Evolutionary conservation across 2,113 vertebrate species (phyloP).

Genomic region (Oncorhynchus masou): DNA sequence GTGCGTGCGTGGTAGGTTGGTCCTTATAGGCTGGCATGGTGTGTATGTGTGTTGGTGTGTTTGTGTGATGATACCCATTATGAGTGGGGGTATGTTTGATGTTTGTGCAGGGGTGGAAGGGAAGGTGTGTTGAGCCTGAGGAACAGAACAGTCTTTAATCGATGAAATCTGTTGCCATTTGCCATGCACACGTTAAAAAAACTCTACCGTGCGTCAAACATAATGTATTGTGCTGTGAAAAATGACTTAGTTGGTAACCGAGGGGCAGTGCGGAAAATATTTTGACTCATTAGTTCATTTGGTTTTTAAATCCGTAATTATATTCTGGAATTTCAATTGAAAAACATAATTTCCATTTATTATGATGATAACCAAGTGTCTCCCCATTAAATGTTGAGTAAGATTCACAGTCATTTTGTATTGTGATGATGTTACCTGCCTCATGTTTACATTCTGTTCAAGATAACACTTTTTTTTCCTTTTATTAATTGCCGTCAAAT

Average conservation of each 20-base stretch:
- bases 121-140: conserved; percentile 43
- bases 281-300: too few relatives aligned
- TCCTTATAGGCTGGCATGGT: neutral
- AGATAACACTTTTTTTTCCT: too few relatives aligned
- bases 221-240: conserved; percentile 46
- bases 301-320: too few relatives aligned
- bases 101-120: conserved; percentile 34
- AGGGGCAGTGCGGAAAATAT: too few relatives aligned
- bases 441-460: too few relatives aligned
- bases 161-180: conserved; percentile 42
- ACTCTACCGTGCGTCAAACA: neutral
- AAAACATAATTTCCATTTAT: too few relatives aligned
- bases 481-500: too few relatives aligned
- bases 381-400: too few relatives aligned
- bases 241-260: conserved; percentile 23
- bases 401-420: too few relatives aligned
- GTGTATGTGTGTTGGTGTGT: conserved; percentile 11
- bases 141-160: conserved; percentile 14
- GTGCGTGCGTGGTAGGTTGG: neutral
- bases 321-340: too few relatives aligned
- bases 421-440: too few relatives aligned
- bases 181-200: conserved; percentile 28
- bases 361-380: too few relatives aligned
- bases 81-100: conserved; percentile 13
- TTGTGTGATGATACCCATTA: neutral